phyloP scores from a whole-genome alignment of 2,888 invertebrate species.

The Fabriciana adippe region DNA sequence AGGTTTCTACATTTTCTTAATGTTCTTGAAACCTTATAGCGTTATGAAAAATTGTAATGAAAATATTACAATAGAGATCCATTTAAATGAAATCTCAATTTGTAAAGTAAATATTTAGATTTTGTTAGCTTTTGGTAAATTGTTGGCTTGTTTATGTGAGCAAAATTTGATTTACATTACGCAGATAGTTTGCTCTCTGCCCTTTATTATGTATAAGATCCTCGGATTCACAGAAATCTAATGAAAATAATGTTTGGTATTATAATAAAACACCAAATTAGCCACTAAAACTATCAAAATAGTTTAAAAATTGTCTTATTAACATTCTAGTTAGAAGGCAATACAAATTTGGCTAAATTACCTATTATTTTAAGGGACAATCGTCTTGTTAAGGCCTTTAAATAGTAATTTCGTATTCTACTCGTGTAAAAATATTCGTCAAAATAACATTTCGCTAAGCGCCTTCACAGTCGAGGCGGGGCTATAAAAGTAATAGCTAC shows the following conservation, averaged over 20 bases:
- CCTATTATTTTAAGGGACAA: constrained; percentile 13
- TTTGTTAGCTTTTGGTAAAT: not conserved
- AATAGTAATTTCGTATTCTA: constrained; percentile 35
- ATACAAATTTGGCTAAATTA: constrained; percentile 36
- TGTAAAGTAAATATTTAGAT: not conserved
- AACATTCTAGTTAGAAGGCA: too few species aligned
- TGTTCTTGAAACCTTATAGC: not conserved
- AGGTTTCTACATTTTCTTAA: not conserved
- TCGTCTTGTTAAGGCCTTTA: constrained; percentile 24
- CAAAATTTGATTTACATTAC: not conserved
- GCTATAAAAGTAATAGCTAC: constrained; percentile 57
- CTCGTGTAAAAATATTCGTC: constrained; percentile 31
- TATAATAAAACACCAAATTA: too few species aligned
- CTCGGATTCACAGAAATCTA: constrained; percentile 16
- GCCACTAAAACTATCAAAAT: too few species aligned
- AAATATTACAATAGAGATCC: not conserved
- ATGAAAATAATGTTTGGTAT: not conserved
- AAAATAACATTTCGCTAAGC: constrained; percentile 34
- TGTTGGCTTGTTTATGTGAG: constrained; percentile 1
- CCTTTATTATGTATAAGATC: not conserved
- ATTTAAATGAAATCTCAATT: too few species aligned
- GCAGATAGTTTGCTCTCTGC: not conserved
- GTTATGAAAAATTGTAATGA: not conserved
- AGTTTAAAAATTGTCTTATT: too few species aligned
- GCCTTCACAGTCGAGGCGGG: constrained; percentile 38